phyloP scores from a whole-genome alignment of 2,797 vertebrate genomes.

The Aplochiton taeniatus region DNA sequence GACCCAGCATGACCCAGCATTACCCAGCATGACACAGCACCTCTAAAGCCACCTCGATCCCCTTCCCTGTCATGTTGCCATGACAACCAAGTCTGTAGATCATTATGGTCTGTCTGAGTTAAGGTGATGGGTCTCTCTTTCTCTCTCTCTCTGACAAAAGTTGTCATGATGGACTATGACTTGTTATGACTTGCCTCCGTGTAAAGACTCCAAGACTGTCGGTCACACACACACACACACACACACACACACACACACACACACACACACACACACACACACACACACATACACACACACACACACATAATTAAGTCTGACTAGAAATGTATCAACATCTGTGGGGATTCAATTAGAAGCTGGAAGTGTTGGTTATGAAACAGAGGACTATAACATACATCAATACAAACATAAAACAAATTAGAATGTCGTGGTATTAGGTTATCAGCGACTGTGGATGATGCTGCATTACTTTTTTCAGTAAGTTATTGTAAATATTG shows the following conservation, averaged over 20 bases:
- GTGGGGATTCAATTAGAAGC: no score
- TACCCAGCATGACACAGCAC: not conserved
- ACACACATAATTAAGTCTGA: not conserved
- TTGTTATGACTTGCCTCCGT: conserved; percentile 78
- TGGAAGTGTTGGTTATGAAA: no score
- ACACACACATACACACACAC: conserved; percentile 26
- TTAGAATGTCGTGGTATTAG: no score
- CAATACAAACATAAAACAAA: no score
- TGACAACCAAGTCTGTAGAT: conserved; percentile 28
- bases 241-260: conserved; percentile 1
- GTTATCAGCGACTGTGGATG: no score
- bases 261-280: conserved; percentile 13
- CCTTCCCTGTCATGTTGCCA: conserved; percentile 28
- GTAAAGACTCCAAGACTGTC: conserved; percentile 73
- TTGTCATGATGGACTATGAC: conserved; percentile 41
- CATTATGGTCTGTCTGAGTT: conserved; percentile 28
- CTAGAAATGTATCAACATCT: no score
- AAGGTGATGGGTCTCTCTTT: conserved; percentile 39
- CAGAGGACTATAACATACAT: no score
- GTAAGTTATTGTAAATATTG: no score
- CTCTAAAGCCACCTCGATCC: not conserved
- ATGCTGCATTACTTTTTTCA: no score
- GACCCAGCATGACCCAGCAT: not conserved
- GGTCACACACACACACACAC: conserved; percentile 44
- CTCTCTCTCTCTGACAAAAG: not conserved